Evolutionary conservation across 53 echinoderm and acorn worm genomes (phyloP), one percentile per base, ranked within the genome.

Genomic region (Temnopleurus reevesii): DNA sequence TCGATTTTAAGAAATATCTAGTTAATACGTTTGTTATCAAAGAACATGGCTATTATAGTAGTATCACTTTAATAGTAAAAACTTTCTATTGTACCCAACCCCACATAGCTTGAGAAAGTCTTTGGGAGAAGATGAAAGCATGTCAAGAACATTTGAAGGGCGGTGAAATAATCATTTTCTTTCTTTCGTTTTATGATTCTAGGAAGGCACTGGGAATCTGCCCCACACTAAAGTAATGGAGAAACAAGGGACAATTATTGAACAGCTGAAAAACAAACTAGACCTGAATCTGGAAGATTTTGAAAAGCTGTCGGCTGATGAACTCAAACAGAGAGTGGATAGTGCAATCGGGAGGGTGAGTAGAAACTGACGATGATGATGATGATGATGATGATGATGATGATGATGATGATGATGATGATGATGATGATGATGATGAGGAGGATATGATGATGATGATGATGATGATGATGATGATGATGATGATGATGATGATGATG

Each of bases 181-280:
- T 30, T 65, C 24, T 65, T 65, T 30, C 1, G n/a, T n/a, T n/a
- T 2, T 26, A 21, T 30, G 15, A 38, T 76, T 89, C 76, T 3
- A 97, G 97, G 97, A 95, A 35, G 97, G 97, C 2, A 93, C 89
- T 2, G 95, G 95, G 58, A 63, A 91, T 17, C 84, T 98, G 28
- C 99, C 99, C 0, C 99, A 98, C 66, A 90, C 89, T 4, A 93
- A 92, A 66, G 84, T 98, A 45, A 91, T 98, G 92, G 99, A 98
- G 66, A 98, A 98, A 82, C 99, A 98, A 80, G 91, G 84, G 12
- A 95, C 93, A 15, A 95, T 98, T 49, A 98, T 98, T 38, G 99
- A 98, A 4, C 94, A 98, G 80, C 92, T 98, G 21, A 91, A 91
- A 82, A 89, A 93, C 26, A 98, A 98, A 47, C 80, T 98, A 18